Evolutionary conservation across 1,140 invertebrate genomes (phyloP), one percentile per base, ranked within the genome.

Genomic region (Lepidostoma basale): DNA sequence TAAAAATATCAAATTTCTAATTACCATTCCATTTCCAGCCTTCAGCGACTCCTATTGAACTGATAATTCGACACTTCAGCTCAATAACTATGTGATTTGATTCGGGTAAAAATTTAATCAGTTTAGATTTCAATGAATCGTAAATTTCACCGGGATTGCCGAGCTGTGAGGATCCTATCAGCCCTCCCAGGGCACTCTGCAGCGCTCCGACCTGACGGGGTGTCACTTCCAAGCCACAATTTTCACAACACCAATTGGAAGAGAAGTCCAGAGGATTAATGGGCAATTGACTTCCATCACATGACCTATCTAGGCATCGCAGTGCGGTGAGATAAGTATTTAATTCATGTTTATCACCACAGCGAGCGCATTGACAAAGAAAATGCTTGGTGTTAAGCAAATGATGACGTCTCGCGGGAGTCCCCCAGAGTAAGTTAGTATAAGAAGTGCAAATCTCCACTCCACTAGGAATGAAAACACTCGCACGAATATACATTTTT

Each of bases 361-460:
- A 94, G 28, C 92, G 82, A 14, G 77, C 73, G 75, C 92, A 94
- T 10, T 77, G 77, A 75, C 92, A 94, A 26, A 83, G 78, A 76
- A 94, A 94, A 74, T 89, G 85, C 83, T 93, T 94, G 2, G 89
- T 92, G 65, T 84, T 82, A 54, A 78, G 81, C 3, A 94, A 81
- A 75, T 91, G 87, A 16, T 86, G 79, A 40, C 89, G 80, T 58
- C 92, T 79, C 1, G 87, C 82, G 0, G 83, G 77, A 1, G 89
- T 93, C 6, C 88, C 89, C 90, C 90, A 92, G 3, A 93, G 76
- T 12, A 90, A 69, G 52, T 89, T 86, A 0, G 89, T 85, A 70
- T 94, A 94, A 23, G 88, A 87, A 62, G 89, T 89, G 33, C 88
- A 88, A 40, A 94, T 85, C 78, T 92, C 90, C 8, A 85, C 78